A percentile compares a stretch with the other conserved stretches of the same genome.
Conservation (phyloP, 2,113 vertebrate species). For the rat (Rattus norvegicus) region DNA sequence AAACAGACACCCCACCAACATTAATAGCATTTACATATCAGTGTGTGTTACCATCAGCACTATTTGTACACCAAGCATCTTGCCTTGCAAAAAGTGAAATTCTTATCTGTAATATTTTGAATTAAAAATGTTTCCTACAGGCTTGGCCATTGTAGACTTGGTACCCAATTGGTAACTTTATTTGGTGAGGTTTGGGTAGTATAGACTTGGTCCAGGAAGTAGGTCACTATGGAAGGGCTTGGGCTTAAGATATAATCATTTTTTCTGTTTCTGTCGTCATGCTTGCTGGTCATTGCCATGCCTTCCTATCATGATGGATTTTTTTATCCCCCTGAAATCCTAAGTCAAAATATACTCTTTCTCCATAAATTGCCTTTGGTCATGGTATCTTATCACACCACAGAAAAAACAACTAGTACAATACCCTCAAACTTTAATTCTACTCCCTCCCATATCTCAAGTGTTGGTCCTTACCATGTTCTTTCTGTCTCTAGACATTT, state of each 20-base stretch:
- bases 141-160: background rate
- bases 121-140: background rate
- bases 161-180: background rate
- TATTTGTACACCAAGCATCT: background rate
- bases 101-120: background rate
- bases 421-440: background rate
- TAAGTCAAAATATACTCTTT: background rate
- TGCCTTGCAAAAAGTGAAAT: background rate
- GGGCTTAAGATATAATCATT: background rate
- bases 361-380: background rate
- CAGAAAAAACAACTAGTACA: background rate
- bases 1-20: background rate
- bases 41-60: background rate
- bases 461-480: background rate
- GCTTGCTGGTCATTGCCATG: background rate
- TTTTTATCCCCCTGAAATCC: background rate
- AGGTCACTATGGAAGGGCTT: background rate
- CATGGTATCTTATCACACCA: background rate
- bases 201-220: background rate
- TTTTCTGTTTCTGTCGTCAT: background rate
- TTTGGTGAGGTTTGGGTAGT: background rate
- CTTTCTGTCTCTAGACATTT: background rate
- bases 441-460: background rate
- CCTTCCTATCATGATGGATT: background rate
- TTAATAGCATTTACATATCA: background rate